Conservation (phyloP, 2,113 vertebrate species). For the Meleagris gallopavo region DNA sequence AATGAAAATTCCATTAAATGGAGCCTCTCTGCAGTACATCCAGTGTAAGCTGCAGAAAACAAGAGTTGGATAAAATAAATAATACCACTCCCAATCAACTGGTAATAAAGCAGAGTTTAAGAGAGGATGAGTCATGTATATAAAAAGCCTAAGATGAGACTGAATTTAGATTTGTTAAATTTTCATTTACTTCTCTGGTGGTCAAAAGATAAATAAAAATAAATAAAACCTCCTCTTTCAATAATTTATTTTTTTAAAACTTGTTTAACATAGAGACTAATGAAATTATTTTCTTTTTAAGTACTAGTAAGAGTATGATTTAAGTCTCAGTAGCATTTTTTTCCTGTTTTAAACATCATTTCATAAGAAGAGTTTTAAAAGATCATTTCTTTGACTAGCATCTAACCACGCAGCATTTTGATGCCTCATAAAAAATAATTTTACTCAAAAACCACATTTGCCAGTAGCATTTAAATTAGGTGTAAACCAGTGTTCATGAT, state of each 20-base stretch:
- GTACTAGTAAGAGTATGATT: not conserved
- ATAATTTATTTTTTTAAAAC: not conserved
- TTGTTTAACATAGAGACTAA: not conserved
- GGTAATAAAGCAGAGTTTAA: not conserved
- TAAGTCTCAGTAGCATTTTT: not conserved
- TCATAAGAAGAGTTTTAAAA: not conserved
- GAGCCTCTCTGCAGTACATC: not conserved
- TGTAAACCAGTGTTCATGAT: conserved; percentile 18
- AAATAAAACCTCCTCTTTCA: not conserved
- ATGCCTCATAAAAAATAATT: conserved; percentile 8
- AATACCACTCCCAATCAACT: not conserved
- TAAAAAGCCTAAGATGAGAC: not conserved
- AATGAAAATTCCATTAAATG: not conserved
- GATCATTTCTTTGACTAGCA: not conserved
- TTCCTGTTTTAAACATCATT: not conserved
- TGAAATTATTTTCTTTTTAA: not conserved
- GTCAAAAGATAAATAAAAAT: not conserved
- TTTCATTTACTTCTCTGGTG: not conserved
- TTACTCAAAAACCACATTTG: not conserved
- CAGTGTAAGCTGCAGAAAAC: not conserved
- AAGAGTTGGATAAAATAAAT: not conserved
- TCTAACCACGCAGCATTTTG: not conserved
- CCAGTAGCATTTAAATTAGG: conserved; percentile 4
- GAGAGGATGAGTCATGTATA: not conserved
- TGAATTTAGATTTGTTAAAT: not conserved